Conservation (phyloP, 2,113 vertebrate genomes). For the Strix aluco region DNA sequence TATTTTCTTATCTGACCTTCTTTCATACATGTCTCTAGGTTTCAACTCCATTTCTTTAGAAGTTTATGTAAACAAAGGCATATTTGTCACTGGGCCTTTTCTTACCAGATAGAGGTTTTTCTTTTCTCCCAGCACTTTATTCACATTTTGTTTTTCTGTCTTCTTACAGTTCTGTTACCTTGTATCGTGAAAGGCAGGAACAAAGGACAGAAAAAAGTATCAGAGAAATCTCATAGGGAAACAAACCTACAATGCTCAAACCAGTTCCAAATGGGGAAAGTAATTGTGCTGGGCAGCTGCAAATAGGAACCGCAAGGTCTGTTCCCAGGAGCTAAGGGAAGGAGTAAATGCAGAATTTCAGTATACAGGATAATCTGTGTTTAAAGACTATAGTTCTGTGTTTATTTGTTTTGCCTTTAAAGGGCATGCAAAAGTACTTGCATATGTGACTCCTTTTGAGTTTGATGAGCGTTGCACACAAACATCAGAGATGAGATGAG, state of each 20-base stretch:
- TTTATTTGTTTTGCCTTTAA: constrained; percentile 40
- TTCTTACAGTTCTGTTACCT: background rate
- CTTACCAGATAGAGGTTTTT: background rate
- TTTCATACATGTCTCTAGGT: constrained; percentile 4
- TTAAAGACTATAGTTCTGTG: background rate
- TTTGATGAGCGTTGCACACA: background rate
- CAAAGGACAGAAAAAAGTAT: background rate
- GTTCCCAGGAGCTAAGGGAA: background rate
- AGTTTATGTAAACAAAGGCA: constrained; percentile 22
- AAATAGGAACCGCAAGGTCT: constrained; percentile 24
- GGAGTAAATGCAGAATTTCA: background rate
- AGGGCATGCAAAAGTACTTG: background rate
- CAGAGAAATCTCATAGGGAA: constrained; percentile 13
- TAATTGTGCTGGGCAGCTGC: background rate
- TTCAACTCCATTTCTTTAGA: background rate
- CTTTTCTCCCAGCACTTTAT: background rate
- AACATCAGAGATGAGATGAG: background rate
- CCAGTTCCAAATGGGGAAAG: background rate
- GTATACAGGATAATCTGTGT: background rate
- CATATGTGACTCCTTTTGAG: background rate
- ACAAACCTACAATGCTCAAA: background rate
- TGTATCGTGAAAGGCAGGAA: background rate
- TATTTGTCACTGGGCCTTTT: background rate
- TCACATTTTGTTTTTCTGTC: background rate
- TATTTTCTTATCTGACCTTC: constrained; percentile 39